Conservation (phyloP, 2,113 vertebrate species). For the Dicerorhinus sumatrensis region DNA sequence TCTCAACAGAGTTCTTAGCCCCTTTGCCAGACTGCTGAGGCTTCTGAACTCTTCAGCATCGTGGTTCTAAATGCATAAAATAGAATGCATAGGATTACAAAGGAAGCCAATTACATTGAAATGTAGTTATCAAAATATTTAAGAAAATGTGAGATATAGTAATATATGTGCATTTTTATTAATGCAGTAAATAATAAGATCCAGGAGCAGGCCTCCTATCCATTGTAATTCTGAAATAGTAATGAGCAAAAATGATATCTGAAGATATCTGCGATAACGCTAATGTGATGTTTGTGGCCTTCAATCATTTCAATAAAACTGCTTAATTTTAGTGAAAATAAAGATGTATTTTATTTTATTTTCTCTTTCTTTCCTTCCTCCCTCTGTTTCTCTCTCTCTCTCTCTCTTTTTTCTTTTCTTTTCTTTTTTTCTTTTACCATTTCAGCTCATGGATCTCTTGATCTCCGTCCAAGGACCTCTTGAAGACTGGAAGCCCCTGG, state of each 20-base stretch:
- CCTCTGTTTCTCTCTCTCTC: not conserved
- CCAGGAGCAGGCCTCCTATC: not conserved
- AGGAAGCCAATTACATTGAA: not conserved
- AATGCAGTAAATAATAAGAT: not conserved
- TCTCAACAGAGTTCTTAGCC: not conserved
- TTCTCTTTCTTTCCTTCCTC: rapidly evolving
- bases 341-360: not conserved
- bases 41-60: not conserved
- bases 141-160: not conserved
- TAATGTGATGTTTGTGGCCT: not conserved
- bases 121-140: not conserved
- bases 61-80: not conserved
- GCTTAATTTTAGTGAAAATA: conserved; percentile 13
- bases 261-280: not conserved
- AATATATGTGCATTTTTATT: not conserved
- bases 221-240: not conserved
- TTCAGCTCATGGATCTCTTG: not conserved
- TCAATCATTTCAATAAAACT: not conserved
- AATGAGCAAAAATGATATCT: not conserved
- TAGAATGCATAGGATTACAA: not conserved
- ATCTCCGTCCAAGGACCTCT: not conserved
- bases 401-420: too few relatives aligned
- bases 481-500: not conserved
- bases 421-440: not conserved
- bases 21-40: not conserved